Conservation (phyloP, 1,140 invertebrate species). For the Drosophila sp. region DNA sequence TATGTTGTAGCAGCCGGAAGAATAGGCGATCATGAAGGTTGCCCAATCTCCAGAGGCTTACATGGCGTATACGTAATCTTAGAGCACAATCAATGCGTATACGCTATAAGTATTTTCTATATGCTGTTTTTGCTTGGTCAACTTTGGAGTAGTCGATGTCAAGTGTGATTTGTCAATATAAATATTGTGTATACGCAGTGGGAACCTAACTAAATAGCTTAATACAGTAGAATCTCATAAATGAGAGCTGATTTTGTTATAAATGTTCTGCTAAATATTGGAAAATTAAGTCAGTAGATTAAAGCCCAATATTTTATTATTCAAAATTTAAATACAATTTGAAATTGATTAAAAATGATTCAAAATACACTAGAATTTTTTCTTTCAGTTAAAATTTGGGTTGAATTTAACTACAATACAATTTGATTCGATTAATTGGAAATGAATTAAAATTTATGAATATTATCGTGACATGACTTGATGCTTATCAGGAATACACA, state of each 20-base stretch:
- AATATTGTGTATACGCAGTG: conserved; percentile 23
- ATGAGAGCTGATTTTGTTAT: not conserved
- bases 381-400: too few species aligned
- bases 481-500: conserved; percentile 5
- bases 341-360: too few species aligned
- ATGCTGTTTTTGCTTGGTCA: not conserved
- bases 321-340: too few species aligned
- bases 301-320: too few species aligned
- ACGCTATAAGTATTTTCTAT: conserved; percentile 35
- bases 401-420: not conserved
- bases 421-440: not conserved
- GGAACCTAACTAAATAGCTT: not conserved
- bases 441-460: not conserved
- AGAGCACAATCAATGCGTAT: conserved; percentile 46
- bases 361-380: too few species aligned
- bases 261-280: too few species aligned
- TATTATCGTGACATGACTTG: not conserved
- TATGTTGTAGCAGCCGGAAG: conserved; percentile 58
- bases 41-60: conserved; percentile 19
- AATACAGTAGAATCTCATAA: not conserved
- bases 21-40: conserved; percentile 45
- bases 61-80: conserved; percentile 64
- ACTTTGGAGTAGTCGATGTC: not conserved
- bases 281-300: too few species aligned
- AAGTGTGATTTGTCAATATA: not conserved